These are phyloP conservation scores for Dynastes maya DNA, from an alignment of 2,888 invertebrate species.

Conservation along the genomic window DNA sequence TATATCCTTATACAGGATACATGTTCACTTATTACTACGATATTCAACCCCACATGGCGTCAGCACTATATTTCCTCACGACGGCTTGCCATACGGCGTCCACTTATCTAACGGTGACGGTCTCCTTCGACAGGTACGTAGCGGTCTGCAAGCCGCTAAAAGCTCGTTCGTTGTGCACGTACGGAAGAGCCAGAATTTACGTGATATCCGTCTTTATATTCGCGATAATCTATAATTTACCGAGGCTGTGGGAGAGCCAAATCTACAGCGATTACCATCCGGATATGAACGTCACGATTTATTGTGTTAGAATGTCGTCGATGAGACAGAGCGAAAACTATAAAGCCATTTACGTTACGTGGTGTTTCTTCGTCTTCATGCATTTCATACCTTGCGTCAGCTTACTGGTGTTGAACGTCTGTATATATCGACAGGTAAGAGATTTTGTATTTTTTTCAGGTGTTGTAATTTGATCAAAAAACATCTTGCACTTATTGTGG, in stretches of 20 bases:
- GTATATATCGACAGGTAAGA: slow-evolving; percentile 89
- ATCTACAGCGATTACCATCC: slow-evolving; percentile 67
- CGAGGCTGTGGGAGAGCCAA: slow-evolving; percentile 82
- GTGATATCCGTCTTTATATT: slow-evolving; percentile 87
- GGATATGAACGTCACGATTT: slow-evolving; percentile 76
- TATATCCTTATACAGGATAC: slow-evolving; percentile 86
- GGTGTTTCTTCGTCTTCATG: slow-evolving; percentile 95
- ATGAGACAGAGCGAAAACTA: slow-evolving; percentile 83
- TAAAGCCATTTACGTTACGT: slow-evolving; percentile 91
- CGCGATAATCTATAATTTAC: slow-evolving; percentile 89
- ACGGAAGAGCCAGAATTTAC: slow-evolving; percentile 88
- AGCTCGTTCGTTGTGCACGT: slow-evolving; percentile 92
- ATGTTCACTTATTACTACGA: slow-evolving; percentile 85
- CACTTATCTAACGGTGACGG: slow-evolving; percentile 91
- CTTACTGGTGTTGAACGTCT: slow-evolving; percentile 90
- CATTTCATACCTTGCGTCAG: slow-evolving; percentile 93
- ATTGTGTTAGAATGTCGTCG: slow-evolving; percentile 80
- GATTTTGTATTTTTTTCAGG: not conserved
- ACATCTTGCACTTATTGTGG: too few relatives aligned
- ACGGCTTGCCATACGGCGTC: slow-evolving; percentile 94
- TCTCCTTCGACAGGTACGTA: slow-evolving; percentile 94
- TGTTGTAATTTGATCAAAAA: too few relatives aligned
- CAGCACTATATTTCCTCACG: slow-evolving; percentile 86
- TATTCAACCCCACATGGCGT: slow-evolving; percentile 86
- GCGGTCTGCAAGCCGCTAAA: slow-evolving; percentile 93